Conservation (phyloP, 2,113 vertebrate genomes). For the Ceratotherium simum region DNA sequence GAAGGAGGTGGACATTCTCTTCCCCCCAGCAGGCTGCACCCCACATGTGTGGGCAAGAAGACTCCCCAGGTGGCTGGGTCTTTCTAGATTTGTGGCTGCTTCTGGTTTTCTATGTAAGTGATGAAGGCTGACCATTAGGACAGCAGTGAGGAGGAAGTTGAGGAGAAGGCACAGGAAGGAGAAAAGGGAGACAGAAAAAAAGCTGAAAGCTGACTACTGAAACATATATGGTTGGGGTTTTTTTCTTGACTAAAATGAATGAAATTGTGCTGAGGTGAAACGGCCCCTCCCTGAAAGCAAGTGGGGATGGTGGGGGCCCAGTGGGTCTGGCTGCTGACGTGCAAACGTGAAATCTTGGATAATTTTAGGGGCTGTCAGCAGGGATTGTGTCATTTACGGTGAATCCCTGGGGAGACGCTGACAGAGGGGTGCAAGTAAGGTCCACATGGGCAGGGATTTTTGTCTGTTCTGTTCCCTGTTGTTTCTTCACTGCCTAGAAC, state of each 20-base stretch:
- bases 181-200: not conserved
- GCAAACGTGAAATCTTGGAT: not conserved
- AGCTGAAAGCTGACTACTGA: not conserved
- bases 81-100: not conserved
- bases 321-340: not conserved
- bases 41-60: accelerated
- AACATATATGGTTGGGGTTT: not conserved
- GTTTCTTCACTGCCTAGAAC: not conserved
- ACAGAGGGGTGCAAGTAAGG: not conserved
- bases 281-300: accelerated
- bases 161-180: not conserved
- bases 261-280: not conserved
- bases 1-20: not conserved
- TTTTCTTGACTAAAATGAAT: not conserved
- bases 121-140: not conserved
- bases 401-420: not conserved
- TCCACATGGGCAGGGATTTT: not conserved
- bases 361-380: not conserved
- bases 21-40: accelerated
- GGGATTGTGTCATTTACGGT: not conserved
- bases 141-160: not conserved
- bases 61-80: not conserved
- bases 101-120: accelerated
- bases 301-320: accelerated
- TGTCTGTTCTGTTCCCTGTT: not conserved